These are phyloP conservation scores for Trichogramma pretiosum DNA, from an alignment of 1,140 invertebrate species.

Conservation along the genomic window DNA sequence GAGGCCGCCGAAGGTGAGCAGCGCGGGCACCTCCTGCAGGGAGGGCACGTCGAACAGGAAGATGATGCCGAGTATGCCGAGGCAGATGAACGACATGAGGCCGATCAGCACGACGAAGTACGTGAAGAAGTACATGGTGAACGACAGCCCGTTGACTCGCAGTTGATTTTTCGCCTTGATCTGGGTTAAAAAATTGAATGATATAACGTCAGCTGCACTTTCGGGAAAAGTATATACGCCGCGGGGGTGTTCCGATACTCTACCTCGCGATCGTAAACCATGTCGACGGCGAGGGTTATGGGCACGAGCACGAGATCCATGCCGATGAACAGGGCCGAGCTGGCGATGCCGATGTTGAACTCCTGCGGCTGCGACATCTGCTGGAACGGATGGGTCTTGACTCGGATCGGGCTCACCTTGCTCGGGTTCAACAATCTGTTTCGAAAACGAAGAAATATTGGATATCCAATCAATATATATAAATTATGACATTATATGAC, in stretches of 20 bases:
- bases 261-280: slow-evolving; percentile 79
- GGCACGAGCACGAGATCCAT: slow-evolving; percentile 71
- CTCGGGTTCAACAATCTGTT: neutral
- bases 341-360: slow-evolving; percentile 63
- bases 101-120: slow-evolving; percentile 64
- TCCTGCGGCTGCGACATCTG: slow-evolving; percentile 57
- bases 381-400: slow-evolving; percentile 59
- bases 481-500: too few species aligned
- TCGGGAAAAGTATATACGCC: neutral
- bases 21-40: slow-evolving; percentile 57
- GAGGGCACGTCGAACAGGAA: slow-evolving; percentile 60
- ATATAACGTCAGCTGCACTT: neutral
- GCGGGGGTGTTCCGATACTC: slow-evolving; percentile 13
- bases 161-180: slow-evolving; percentile 75
- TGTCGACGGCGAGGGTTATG: slow-evolving; percentile 66
- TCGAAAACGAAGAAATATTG: neutral
- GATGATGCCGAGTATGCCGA: slow-evolving; percentile 59
- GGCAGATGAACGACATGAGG: slow-evolving; percentile 60
- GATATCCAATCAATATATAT: too few species aligned
- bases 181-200: slow-evolving; percentile 39
- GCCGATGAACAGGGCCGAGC: slow-evolving; percentile 64
- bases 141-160: slow-evolving; percentile 70
- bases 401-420: slow-evolving; percentile 37
- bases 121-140: slow-evolving; percentile 67
- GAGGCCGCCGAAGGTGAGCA: slow-evolving; percentile 57